Percentiles rank a stretch among this genome's conserved stretches.
Evolutionary conservation across 1,140 invertebrate genomes (phyloP).

Genomic region (Drosophila nigromelanica): DNA sequence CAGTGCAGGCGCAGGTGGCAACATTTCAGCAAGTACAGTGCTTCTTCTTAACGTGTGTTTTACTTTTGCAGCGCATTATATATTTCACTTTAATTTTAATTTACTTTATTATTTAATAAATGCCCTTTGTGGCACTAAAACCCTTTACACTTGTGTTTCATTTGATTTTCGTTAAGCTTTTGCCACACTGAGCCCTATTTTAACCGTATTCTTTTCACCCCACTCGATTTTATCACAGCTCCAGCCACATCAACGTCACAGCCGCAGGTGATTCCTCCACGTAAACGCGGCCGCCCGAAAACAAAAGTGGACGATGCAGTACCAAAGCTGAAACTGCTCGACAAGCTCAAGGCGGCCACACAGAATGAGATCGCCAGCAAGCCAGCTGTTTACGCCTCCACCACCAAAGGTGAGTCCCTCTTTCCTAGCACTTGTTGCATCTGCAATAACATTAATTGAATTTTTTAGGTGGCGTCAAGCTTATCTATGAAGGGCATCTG

Average conservation of each 20-base stretch:
- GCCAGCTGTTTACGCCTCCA: conserved; percentile 75
- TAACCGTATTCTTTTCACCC: conserved; percentile 50
- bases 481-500: conserved; percentile 74
- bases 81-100: conserved; percentile 30
- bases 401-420: conserved; percentile 69
- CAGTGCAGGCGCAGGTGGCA: conserved; percentile 17
- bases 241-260: conserved; percentile 41
- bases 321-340: conserved; percentile 63
- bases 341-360: conserved; percentile 61
- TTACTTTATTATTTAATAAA: conserved; percentile 50
- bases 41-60: conserved; percentile 50
- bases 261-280: conserved; percentile 52
- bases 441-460: neutral
- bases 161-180: conserved; percentile 32
- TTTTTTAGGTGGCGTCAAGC: conserved; percentile 70
- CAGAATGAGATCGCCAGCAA: conserved; percentile 54
- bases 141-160: conserved; percentile 35
- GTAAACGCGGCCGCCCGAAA: conserved; percentile 69
- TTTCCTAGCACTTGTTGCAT: conserved; percentile 35
- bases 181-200: conserved; percentile 9
- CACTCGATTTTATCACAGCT: conserved; percentile 14
- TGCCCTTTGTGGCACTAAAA: conserved; percentile 15
- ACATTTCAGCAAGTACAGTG: conserved; percentile 40
- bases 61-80: conserved; percentile 41
- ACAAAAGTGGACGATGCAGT: conserved; percentile 47